These are phyloP conservation scores for Caiman crocodilus DNA, from an alignment of 2,797 vertebrate genomes.

Conservation along the genomic window DNA sequence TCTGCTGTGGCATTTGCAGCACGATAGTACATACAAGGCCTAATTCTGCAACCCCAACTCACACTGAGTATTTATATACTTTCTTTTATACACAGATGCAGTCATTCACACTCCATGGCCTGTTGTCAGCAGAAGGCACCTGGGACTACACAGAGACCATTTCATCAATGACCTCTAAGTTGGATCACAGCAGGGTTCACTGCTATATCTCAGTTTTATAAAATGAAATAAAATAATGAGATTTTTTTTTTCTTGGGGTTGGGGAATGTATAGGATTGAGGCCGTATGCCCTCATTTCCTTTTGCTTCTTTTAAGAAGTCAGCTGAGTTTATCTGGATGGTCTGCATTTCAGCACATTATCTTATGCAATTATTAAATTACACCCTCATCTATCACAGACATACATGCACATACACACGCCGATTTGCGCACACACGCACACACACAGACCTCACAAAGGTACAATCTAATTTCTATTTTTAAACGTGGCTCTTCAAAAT, in stretches of 20 bases:
- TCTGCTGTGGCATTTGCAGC: not conserved
- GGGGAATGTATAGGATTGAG: not conserved
- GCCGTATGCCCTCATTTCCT: not conserved
- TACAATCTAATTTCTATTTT: conserved; percentile 14
- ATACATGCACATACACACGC: not conserved
- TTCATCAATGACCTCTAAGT: not conserved
- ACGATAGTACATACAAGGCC: not conserved
- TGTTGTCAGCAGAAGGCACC: not conserved
- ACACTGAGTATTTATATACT: rapidly evolving
- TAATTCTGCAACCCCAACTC: not conserved
- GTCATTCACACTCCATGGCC: not conserved
- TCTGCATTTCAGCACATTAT: not conserved
- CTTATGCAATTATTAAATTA: not conserved
- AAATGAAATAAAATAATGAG: not conserved
- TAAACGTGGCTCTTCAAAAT: not conserved
- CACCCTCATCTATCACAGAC: not conserved
- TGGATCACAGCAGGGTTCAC: not conserved
- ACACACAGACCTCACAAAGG: not conserved
- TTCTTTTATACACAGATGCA: not conserved
- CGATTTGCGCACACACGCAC: rapidly evolving
- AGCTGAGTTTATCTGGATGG: not conserved
- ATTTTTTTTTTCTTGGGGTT: not conserved
- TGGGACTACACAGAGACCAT: not conserved
- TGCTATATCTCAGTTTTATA: rapidly evolving
- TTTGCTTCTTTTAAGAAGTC: not conserved